Conservation (phyloP, 2,888 invertebrate genomes). For the Eupelmus urozonus region DNA sequence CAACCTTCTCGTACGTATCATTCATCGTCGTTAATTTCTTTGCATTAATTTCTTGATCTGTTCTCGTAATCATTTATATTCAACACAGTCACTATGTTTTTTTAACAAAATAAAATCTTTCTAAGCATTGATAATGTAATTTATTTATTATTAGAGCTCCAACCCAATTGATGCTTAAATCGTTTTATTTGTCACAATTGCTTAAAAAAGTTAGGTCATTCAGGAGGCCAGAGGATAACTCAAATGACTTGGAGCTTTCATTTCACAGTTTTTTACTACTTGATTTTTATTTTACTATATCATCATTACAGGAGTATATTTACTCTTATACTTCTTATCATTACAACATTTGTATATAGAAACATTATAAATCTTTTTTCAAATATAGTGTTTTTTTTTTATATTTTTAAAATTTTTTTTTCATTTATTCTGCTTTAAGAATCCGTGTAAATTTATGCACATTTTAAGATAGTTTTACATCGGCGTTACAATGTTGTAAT, state of each 20-base stretch:
- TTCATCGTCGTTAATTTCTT: slow-evolving; percentile 51
- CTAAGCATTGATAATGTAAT: slow-evolving; percentile 42
- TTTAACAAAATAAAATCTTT: slow-evolving; percentile 55
- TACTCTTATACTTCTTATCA: slow-evolving; percentile 55
- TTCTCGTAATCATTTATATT: slow-evolving; percentile 41
- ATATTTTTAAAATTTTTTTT: slow-evolving; percentile 35
- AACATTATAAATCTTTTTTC: slow-evolving; percentile 53
- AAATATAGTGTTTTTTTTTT: slow-evolving; percentile 50
- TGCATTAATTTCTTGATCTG: slow-evolving; percentile 50
- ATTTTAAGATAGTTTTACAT: slow-evolving; percentile 17
- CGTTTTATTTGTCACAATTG: slow-evolving; percentile 47
- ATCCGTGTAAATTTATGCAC: slow-evolving; percentile 14
- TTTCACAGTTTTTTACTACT: slow-evolving; percentile 42
- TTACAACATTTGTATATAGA: slow-evolving; percentile 54
- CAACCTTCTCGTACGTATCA: slow-evolving; percentile 39
- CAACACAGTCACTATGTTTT: slow-evolving; percentile 34
- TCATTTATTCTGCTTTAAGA: slow-evolving; percentile 23
- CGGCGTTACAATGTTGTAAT: slow-evolving; percentile 48
- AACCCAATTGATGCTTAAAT: slow-evolving; percentile 48
- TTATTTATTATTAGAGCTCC: slow-evolving; percentile 40
- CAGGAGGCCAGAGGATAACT: slow-evolving; percentile 39
- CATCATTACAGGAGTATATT: slow-evolving; percentile 48
- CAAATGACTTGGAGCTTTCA: slow-evolving; percentile 53
- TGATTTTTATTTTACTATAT: slow-evolving; percentile 33
- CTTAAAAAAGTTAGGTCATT: slow-evolving; percentile 49